Conservation (phyloP, 2,113 vertebrate genomes). For the Stigmatopora nigra region DNA sequence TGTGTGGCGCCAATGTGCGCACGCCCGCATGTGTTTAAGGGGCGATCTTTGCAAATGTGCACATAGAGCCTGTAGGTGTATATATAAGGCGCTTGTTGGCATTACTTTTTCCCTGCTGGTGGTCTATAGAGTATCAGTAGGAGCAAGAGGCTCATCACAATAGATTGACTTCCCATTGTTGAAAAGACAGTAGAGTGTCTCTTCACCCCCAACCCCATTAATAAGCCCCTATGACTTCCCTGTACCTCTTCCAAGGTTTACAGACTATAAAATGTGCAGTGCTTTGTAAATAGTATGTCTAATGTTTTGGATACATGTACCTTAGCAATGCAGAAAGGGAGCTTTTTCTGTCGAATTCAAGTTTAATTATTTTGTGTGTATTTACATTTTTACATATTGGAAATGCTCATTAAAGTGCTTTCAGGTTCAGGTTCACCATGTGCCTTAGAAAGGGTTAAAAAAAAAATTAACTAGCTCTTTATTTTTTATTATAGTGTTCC, state of each 20-base stretch:
- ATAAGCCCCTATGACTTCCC: conserved; percentile 15
- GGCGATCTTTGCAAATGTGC: conserved; percentile 10
- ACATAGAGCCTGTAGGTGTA: conserved; percentile 3
- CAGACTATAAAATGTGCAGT: neutral
- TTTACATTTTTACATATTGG: neutral
- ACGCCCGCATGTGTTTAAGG: conserved; percentile 8
- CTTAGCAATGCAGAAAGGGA: neutral
- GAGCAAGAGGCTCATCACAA: conserved; percentile 36
- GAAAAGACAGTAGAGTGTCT: conserved; percentile 11
- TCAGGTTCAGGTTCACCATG: too few relatives aligned
- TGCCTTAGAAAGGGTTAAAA: too few relatives aligned
- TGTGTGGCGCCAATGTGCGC: conserved; percentile 10
- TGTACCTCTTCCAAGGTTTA: conserved; percentile 13
- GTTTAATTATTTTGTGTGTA: neutral
- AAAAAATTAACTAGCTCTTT: too few relatives aligned
- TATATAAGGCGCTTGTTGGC: conserved; percentile 20
- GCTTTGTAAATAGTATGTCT: neutral
- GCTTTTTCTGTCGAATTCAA: neutral
- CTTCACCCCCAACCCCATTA: conserved; percentile 21
- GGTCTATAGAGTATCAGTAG: conserved; percentile 24
- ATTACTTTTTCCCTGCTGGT: conserved; percentile 36
- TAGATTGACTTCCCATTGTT: conserved; percentile 53
- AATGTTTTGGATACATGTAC: neutral
- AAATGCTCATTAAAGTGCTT: neutral
- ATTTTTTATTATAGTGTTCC: too few relatives aligned